These are phyloP conservation scores for Malthinus seriepunctatus DNA, from an alignment of 2,888 invertebrate genomes.

Conservation along the genomic window DNA sequence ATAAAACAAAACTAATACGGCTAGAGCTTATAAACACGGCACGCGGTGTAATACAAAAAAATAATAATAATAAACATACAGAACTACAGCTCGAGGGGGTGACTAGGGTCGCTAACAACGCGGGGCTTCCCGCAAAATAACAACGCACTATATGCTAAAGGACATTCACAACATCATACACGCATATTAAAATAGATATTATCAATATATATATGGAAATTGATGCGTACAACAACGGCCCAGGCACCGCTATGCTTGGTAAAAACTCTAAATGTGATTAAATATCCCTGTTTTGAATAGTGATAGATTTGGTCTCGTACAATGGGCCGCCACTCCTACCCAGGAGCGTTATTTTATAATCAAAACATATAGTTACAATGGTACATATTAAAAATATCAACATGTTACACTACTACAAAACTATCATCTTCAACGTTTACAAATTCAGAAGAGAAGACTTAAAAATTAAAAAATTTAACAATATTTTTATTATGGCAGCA, in stretches of 20 bases:
- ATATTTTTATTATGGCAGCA: slow-evolving; percentile 45
- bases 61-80: slow-evolving; percentile 24
- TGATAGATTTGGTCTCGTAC: slow-evolving; percentile 52
- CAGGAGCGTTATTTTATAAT: slow-evolving; percentile 28
- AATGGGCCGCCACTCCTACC: slow-evolving; percentile 35
- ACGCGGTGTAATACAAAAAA: slow-evolving; percentile 45
- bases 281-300: slow-evolving; percentile 49
- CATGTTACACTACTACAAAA: slow-evolving; percentile 45
- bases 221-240: slow-evolving; percentile 54
- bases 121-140: slow-evolving; percentile 55
- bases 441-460: slow-evolving; percentile 33
- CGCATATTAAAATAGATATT: slow-evolving; percentile 56
- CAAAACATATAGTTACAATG: slow-evolving; percentile 46
- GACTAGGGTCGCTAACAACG: slow-evolving; percentile 58
- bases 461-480: slow-evolving; percentile 37
- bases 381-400: slow-evolving; percentile 55
- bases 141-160: slow-evolving; percentile 51
- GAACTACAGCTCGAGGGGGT: slow-evolving; percentile 48
- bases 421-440: slow-evolving; percentile 36
- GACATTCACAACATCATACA: slow-evolving; percentile 56
- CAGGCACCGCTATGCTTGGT: slow-evolving; percentile 51
- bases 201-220: slow-evolving; percentile 43
- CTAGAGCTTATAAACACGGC: slow-evolving; percentile 47
- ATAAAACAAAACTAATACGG: slow-evolving; percentile 45
- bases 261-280: slow-evolving; percentile 49